Conservation (phyloP, 2,113 vertebrate species). For the Ibidorhyncha struthersii region DNA sequence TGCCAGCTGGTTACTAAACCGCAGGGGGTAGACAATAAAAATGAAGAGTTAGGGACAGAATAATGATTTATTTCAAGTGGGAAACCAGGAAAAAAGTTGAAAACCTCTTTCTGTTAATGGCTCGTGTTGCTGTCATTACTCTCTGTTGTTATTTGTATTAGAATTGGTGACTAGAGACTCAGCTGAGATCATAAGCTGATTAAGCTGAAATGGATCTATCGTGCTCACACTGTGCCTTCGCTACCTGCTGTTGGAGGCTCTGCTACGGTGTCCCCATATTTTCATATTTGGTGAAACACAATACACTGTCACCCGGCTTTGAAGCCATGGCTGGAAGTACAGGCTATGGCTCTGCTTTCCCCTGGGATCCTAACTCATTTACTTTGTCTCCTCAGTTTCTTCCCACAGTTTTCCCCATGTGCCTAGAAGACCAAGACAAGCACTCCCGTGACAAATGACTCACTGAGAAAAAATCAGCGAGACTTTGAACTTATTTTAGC, state of each 20-base stretch:
- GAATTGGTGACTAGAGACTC: not conserved
- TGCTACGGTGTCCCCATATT: not conserved
- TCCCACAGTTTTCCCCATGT: not conserved
- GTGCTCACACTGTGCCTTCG: not conserved
- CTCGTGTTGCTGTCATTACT: not conserved
- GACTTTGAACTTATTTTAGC: constrained; percentile 37
- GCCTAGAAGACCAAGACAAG: not conserved
- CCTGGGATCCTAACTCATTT: not conserved
- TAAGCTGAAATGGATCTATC: not conserved
- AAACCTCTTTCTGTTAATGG: not conserved
- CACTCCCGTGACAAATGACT: not conserved
- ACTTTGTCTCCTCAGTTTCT: not conserved
- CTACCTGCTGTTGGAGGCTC: not conserved
- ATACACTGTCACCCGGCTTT: not conserved
- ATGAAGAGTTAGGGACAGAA: not conserved
- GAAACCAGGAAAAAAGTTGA: not conserved
- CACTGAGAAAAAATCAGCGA: constrained; percentile 27
- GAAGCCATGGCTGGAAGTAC: not conserved
- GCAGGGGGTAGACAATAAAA: not conserved
- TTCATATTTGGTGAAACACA: not conserved
- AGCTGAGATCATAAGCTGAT: not conserved
- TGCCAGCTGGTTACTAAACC: constrained; percentile 35
- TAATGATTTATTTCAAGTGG: constrained; percentile 21
- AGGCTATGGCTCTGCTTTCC: not conserved
- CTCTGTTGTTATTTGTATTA: not conserved